Evolutionary conservation across 2,888 invertebrate species (phyloP).

Genomic region (Autographa pulchrina): DNA sequence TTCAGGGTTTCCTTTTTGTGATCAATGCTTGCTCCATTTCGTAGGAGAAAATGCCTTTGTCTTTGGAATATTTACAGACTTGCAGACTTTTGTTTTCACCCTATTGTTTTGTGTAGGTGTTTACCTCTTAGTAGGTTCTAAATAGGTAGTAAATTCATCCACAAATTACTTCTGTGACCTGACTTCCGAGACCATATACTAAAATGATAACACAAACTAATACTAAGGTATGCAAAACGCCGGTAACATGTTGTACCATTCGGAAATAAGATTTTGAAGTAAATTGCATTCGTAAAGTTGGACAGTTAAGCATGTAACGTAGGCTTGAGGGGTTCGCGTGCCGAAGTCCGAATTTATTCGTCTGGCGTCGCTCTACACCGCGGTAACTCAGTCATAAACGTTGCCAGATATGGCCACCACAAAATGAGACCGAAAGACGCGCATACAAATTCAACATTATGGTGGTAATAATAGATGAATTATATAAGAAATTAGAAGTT

Average conservation of each 20-base stretch:
- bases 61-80: not conserved
- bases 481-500: not conserved
- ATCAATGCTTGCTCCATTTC: not conserved
- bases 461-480: not conserved
- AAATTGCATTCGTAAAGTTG: constrained; percentile 23
- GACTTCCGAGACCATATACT: not conserved
- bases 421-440: constrained; percentile 28
- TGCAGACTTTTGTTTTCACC: not conserved
- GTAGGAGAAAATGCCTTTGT: constrained; percentile 4
- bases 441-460: constrained; percentile 44
- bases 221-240: constrained; percentile 29
- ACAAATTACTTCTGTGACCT: not conserved
- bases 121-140: not conserved
- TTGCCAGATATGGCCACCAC: constrained; percentile 31
- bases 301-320: constrained; percentile 9
- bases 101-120: not conserved
- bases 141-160: not conserved
- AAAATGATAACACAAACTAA: constrained; percentile 1
- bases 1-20: not conserved
- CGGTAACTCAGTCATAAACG: constrained; percentile 32
- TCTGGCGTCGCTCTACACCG: constrained; percentile 9
- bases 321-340: constrained; percentile 33
- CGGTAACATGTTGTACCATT: constrained; percentile 48
- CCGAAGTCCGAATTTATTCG: constrained; percentile 22
- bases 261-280: constrained; percentile 22